Evolutionary conservation across 2,797 vertebrate species (phyloP).

Genomic region (Sphaeramia orbicularis): DNA sequence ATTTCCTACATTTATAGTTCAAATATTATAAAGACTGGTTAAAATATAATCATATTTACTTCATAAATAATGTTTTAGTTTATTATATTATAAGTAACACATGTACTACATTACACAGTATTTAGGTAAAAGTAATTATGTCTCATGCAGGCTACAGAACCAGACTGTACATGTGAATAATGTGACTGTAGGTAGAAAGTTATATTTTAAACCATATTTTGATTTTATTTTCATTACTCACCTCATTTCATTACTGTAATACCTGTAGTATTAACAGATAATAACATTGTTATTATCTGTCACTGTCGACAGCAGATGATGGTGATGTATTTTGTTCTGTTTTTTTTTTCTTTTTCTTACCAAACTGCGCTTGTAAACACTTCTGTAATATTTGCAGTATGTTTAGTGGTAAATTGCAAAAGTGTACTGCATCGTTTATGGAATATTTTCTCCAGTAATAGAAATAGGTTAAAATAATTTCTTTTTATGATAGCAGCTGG

Average conservation of each 20-base stretch:
- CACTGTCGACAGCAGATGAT: not conserved
- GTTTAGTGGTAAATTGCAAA: slow-evolving; percentile 9
- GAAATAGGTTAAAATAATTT: slow-evolving; percentile 4
- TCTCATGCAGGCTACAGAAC: not conserved
- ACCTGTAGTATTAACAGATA: too few relatives aligned
- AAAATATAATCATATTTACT: not conserved
- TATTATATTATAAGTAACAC: not conserved
- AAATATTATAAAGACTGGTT: not conserved
- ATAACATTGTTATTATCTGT: too few relatives aligned
- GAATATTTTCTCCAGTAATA: slow-evolving; percentile 18
- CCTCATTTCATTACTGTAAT: too few relatives aligned
- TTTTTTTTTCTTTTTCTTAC: too few relatives aligned
- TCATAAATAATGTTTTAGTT: not conserved
- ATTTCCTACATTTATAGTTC: not conserved
- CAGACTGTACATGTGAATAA: not conserved
- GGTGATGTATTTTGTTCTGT: not conserved
- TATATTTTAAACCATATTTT: too few relatives aligned
- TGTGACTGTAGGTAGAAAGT: too few relatives aligned
- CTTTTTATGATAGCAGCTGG: slow-evolving; percentile 9
- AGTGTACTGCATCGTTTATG: slow-evolving; percentile 13
- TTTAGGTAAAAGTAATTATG: not conserved
- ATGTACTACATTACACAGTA: not conserved
- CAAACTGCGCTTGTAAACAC: too few relatives aligned
- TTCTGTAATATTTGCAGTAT: not conserved
- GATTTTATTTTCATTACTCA: too few relatives aligned